These are phyloP conservation scores for Forbesichthys papilliferus DNA, from an alignment of 2,113 vertebrate genomes.

Conservation along the genomic window DNA sequence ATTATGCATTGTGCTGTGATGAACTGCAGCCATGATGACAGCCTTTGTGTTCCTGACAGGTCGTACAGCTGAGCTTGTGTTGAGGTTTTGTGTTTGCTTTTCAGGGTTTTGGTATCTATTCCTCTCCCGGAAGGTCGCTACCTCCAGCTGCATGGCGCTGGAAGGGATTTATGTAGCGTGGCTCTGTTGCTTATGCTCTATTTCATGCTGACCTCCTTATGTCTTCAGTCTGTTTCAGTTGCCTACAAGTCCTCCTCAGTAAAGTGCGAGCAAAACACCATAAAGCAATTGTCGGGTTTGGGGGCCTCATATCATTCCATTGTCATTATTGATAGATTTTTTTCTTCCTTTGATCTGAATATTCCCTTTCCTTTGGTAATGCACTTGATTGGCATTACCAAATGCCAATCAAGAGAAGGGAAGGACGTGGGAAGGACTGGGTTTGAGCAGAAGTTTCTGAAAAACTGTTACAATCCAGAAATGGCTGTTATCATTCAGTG, in stretches of 20 bases:
- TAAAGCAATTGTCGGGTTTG: background rate
- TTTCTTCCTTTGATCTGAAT: too few relatives aligned
- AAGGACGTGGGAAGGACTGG: too few relatives aligned
- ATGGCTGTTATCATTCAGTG: too few relatives aligned
- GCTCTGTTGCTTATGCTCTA: slow-evolving; percentile 72
- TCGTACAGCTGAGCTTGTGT: background rate
- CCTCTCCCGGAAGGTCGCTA: slow-evolving; percentile 35
- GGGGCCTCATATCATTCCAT: too few relatives aligned
- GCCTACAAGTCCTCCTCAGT: slow-evolving; percentile 14
- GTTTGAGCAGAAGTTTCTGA: too few relatives aligned
- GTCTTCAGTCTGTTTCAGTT: slow-evolving; percentile 59
- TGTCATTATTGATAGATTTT: too few relatives aligned
- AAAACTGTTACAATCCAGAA: too few relatives aligned
- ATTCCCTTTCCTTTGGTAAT: too few relatives aligned
- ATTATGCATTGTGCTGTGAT: background rate
- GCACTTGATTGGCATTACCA: too few relatives aligned
- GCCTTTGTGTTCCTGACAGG: slow-evolving; percentile 3
- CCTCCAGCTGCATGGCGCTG: slow-evolving; percentile 55
- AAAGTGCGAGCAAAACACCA: background rate
- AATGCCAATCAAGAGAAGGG: too few relatives aligned
- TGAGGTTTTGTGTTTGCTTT: slow-evolving; percentile 1
- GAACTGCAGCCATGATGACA: background rate
- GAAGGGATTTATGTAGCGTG: slow-evolving; percentile 40
- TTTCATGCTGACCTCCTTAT: slow-evolving; percentile 68
- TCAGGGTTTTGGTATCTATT: slow-evolving; percentile 15